Conservation (phyloP, 2,888 invertebrate species). For the Drosophila tripunctata region DNA sequence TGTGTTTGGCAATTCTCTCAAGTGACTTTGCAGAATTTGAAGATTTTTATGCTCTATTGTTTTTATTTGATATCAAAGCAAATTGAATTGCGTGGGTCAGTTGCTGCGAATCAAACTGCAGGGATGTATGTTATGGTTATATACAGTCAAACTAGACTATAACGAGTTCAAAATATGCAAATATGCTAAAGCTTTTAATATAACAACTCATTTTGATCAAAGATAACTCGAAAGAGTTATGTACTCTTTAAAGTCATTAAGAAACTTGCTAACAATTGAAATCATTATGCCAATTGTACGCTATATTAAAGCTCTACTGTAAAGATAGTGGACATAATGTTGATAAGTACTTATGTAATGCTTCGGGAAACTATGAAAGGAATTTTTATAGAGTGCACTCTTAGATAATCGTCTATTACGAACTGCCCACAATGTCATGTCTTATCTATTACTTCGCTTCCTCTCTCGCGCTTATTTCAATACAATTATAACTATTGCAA, state of each 20-base stretch:
- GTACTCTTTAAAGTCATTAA: too few species aligned
- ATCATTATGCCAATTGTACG: neutral
- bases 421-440: neutral
- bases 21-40: constrained; percentile 31
- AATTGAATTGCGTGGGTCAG: constrained; percentile 61
- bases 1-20: constrained; percentile 24
- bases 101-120: constrained; percentile 1
- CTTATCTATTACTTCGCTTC: neutral
- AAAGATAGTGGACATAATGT: too few species aligned
- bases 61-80: constrained; percentile 3
- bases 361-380: neutral
- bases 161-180: too few species aligned
- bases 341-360: neutral
- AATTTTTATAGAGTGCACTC: neutral
- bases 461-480: neutral
- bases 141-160: neutral
- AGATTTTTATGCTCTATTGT: constrained; percentile 2
- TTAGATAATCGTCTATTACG: neutral
- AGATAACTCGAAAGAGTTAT: too few species aligned
- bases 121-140: too few species aligned
- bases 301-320: neutral
- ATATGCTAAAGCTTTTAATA: too few species aligned
- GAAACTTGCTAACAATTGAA: too few species aligned
- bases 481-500: too few species aligned
- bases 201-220: too few species aligned